These are phyloP conservation scores for Rotaria magnacalcarata DNA, from an alignment of 2,888 invertebrate genomes.

Conservation along the genomic window DNA sequence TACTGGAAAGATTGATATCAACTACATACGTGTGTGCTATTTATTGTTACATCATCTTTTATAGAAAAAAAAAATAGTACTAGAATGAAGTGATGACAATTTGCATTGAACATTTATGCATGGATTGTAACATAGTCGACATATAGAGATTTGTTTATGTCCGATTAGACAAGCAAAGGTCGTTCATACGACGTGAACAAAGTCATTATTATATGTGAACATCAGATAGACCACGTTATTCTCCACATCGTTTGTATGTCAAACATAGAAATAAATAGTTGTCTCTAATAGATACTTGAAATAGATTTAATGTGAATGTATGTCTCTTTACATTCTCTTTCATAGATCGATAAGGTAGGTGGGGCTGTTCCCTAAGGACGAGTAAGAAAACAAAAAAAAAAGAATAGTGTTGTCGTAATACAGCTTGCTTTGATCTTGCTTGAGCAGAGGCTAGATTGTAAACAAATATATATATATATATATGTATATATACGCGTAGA, in stretches of 20 bases:
- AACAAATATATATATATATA: neutral
- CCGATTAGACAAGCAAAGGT: neutral
- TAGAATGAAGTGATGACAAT: neutral
- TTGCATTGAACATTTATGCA: neutral
- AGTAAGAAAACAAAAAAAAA: neutral
- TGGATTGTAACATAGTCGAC: neutral
- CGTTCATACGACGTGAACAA: neutral
- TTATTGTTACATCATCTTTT: neutral
- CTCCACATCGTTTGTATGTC: neutral
- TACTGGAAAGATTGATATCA: neutral
- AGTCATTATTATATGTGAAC: neutral
- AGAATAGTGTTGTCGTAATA: neutral
- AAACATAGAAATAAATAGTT: neutral
- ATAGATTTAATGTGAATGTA: neutral
- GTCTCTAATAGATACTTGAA: constrained; percentile 11
- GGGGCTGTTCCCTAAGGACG: neutral
- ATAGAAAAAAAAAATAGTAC: neutral
- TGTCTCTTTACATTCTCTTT: neutral
- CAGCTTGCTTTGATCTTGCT: neutral
- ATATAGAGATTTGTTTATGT: constrained; percentile 5
- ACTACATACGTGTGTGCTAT: neutral
- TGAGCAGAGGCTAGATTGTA: neutral
- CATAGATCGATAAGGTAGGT: neutral
- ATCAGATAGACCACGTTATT: neutral
- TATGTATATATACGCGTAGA: neutral